These are phyloP conservation scores for Prunella strophiata DNA, from an alignment of 2,797 vertebrate genomes.

Conservation along the genomic window DNA sequence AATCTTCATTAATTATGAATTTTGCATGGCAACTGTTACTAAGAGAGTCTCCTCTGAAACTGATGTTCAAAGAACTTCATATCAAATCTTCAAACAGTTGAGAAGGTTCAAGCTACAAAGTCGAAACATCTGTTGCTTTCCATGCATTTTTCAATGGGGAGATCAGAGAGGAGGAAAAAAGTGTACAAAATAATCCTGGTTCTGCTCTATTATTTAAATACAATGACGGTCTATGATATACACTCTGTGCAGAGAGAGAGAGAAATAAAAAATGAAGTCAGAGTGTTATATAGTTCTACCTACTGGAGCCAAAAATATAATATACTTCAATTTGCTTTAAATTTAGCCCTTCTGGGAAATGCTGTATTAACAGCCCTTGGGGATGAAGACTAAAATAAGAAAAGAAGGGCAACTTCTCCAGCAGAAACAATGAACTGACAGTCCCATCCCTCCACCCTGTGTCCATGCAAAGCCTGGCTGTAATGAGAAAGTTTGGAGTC, in stretches of 20 bases:
- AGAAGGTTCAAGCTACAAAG: conserved; percentile 76
- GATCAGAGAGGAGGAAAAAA: conserved; percentile 68
- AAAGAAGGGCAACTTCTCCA: conserved; percentile 16
- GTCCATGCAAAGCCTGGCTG: neutral
- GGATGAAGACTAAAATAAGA: conserved; percentile 23
- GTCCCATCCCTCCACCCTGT: neutral
- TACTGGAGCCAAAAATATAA: conserved; percentile 48
- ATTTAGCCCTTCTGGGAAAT: conserved; percentile 42
- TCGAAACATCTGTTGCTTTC: conserved; percentile 76
- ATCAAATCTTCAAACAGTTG: conserved; percentile 62
- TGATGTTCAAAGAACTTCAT: conserved; percentile 70
- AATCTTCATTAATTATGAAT: conserved; percentile 76
- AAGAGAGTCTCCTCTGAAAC: conserved; percentile 77
- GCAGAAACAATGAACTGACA: conserved; percentile 32
- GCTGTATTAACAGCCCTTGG: conserved; percentile 17
- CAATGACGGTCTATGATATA: conserved; percentile 57
- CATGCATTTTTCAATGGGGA: conserved; percentile 73
- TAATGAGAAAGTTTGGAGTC: neutral
- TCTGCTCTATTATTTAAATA: conserved; percentile 75
- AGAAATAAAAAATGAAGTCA: conserved; percentile 33
- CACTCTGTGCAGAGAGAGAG: neutral
- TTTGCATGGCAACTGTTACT: conserved; percentile 79
- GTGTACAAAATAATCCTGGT: conserved; percentile 72
- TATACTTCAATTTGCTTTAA: conserved; percentile 47
- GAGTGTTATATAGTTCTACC: conserved; percentile 11